Evolutionary conservation across 2,797 vertebrate genomes (phyloP).

Genomic region (Podarcis siculus): DNA sequence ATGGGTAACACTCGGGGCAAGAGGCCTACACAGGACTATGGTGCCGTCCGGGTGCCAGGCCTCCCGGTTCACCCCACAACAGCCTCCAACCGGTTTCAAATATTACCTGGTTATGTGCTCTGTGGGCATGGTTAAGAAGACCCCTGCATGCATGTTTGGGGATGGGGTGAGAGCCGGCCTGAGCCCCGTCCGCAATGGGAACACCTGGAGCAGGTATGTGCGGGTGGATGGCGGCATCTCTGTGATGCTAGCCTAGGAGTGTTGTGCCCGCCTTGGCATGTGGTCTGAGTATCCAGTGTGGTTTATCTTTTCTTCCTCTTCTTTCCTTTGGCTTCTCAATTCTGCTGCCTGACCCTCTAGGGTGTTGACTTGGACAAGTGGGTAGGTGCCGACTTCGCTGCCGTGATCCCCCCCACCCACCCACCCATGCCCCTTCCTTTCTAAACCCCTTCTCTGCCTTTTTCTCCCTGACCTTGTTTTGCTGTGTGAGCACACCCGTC

Average conservation of each 20-base stretch:
- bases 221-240: background rate
- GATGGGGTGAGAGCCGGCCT: background rate
- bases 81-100: background rate
- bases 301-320: constrained; percentile 64
- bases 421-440: constrained; percentile 26
- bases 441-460: background rate
- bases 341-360: constrained; percentile 65
- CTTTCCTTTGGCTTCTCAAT: constrained; percentile 58
- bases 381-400: constrained; percentile 76
- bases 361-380: constrained; percentile 82
- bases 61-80: background rate
- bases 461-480: constrained; percentile 23
- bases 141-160: background rate
- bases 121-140: background rate
- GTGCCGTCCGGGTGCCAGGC: too few species aligned
- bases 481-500: background rate
- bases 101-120: background rate
- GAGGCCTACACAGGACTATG: too few species aligned
- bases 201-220: background rate
- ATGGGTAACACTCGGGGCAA: too few species aligned
- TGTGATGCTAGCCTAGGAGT: background rate
- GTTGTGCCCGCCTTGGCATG: background rate
- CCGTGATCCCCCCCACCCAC: constrained; percentile 48
- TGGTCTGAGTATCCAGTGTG: background rate
- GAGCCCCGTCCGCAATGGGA: too few species aligned